phyloP scores from a whole-genome alignment of 2,797 vertebrate genomes.

The Hydrocynus forskahlii region DNA sequence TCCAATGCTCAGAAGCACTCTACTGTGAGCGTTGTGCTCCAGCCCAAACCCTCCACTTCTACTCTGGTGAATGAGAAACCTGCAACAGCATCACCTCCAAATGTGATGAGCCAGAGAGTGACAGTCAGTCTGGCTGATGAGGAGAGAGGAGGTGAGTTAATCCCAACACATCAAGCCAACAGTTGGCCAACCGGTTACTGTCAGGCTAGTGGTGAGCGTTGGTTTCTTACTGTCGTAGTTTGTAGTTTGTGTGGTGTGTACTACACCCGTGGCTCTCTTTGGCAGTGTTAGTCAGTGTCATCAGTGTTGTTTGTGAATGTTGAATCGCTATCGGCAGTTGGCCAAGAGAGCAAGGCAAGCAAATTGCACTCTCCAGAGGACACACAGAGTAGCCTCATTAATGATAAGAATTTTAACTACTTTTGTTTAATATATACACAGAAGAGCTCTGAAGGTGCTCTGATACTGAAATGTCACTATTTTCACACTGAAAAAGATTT shows the following conservation, averaged over 20 bases:
- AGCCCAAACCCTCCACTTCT: slow-evolving; percentile 48
- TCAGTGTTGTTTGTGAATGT: too few relatives aligned
- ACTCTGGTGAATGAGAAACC: slow-evolving; percentile 52
- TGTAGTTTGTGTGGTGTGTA: neutral
- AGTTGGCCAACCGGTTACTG: neutral
- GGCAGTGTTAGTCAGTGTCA: too few relatives aligned
- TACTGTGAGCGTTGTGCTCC: slow-evolving; percentile 40
- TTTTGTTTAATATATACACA: too few relatives aligned
- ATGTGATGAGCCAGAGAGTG: slow-evolving; percentile 42
- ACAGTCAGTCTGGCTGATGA: slow-evolving; percentile 41
- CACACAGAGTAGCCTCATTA: too few relatives aligned
- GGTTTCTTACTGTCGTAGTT: neutral
- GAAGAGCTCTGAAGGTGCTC: too few relatives aligned
- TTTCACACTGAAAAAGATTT: too few relatives aligned
- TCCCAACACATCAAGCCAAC: neutral
- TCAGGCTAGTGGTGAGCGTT: neutral
- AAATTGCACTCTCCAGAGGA: too few relatives aligned
- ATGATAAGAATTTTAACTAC: too few relatives aligned
- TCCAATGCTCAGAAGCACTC: slow-evolving; percentile 43
- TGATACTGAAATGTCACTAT: too few relatives aligned
- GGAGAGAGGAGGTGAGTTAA: slow-evolving; percentile 65
- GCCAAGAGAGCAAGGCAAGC: too few relatives aligned
- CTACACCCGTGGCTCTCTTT: too few relatives aligned
- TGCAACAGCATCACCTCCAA: slow-evolving; percentile 32
- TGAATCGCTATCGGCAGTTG: too few relatives aligned